phyloP scores from a whole-genome alignment of 2,888 invertebrate species.

The Oscheius myriophilus region DNA sequence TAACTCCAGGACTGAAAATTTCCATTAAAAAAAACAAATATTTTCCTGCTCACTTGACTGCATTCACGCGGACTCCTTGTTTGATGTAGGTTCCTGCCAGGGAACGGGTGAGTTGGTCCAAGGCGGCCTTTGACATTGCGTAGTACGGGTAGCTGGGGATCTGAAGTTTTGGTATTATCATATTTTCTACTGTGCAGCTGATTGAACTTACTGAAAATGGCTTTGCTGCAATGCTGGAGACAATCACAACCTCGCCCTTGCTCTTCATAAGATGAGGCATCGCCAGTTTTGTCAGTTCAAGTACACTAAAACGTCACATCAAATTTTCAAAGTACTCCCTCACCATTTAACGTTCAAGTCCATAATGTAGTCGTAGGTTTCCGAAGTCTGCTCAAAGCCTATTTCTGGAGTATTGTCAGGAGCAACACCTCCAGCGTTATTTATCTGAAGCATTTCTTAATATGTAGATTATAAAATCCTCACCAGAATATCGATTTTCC shows the following conservation, averaged over 20 bases:
- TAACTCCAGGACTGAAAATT: slow-evolving; percentile 22
- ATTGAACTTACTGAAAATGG: slow-evolving; percentile 1
- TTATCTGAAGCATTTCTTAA: slow-evolving; percentile 15
- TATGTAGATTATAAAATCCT: too few relatives aligned
- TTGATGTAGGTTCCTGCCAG: slow-evolving; percentile 22
- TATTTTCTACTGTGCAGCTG: too few relatives aligned
- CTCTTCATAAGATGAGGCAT: slow-evolving; percentile 32
- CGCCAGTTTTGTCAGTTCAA: slow-evolving; percentile 36
- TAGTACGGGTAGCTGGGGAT: slow-evolving; percentile 19
- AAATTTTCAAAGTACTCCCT: neutral
- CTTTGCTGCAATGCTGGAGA: slow-evolving; percentile 31
- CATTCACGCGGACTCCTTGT: slow-evolving; percentile 26
- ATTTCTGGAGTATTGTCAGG: slow-evolving; percentile 7
- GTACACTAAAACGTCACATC: slow-evolving; percentile 36
- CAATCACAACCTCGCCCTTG: slow-evolving; percentile 39
- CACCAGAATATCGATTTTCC: slow-evolving; percentile 24
- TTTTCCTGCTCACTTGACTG: slow-evolving; percentile 19
- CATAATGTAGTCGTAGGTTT: slow-evolving; percentile 16
- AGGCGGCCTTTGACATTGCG: slow-evolving; percentile 25
- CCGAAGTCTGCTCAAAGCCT: slow-evolving; percentile 18
- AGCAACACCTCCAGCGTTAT: slow-evolving; percentile 25
- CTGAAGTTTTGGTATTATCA: neutral
- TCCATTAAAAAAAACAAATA: slow-evolving; percentile 21
- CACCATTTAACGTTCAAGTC: slow-evolving; percentile 20
- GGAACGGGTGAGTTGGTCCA: slow-evolving; percentile 28